Conservation (phyloP, 2,113 vertebrate genomes). For the Perca schrenkii region DNA sequence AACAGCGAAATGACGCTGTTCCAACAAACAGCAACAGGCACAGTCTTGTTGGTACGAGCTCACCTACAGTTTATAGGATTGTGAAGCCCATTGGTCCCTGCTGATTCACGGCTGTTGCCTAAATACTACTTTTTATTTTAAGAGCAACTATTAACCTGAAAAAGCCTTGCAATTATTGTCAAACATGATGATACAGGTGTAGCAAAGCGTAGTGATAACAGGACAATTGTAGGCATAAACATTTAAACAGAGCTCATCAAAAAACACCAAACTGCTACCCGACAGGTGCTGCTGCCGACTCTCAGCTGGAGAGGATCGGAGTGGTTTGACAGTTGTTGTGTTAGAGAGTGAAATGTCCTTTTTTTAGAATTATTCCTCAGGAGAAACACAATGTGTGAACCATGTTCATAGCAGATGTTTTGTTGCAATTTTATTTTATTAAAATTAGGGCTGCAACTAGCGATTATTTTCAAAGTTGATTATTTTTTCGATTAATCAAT, state of each 20-base stretch:
- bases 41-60: conserved; percentile 54
- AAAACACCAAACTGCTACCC: conserved; percentile 6
- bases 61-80: conserved; percentile 44
- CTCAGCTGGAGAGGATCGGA: conserved; percentile 18
- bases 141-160: conserved; percentile 33
- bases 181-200: conserved; percentile 52
- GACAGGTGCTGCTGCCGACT: conserved; percentile 42
- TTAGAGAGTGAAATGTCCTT: conserved; percentile 1
- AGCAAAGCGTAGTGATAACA: conserved; percentile 37
- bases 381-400: neutral
- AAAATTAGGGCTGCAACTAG: too few species aligned
- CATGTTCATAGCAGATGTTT: neutral
- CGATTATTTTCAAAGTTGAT: too few species aligned
- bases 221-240: conserved; percentile 16
- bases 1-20: neutral
- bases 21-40: conserved; percentile 1
- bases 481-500: too few species aligned
- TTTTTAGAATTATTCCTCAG: neutral
- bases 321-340: conserved; percentile 10
- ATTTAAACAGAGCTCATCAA: conserved; percentile 40
- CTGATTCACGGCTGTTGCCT: conserved; percentile 61
- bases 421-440: conserved; percentile 1
- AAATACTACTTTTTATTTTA: conserved; percentile 58
- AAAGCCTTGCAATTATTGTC: conserved; percentile 59
- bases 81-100: conserved; percentile 2